Evolutionary conservation across 2,113 vertebrate species (phyloP).

Genomic region (Kobus ellipsiprymnus): DNA sequence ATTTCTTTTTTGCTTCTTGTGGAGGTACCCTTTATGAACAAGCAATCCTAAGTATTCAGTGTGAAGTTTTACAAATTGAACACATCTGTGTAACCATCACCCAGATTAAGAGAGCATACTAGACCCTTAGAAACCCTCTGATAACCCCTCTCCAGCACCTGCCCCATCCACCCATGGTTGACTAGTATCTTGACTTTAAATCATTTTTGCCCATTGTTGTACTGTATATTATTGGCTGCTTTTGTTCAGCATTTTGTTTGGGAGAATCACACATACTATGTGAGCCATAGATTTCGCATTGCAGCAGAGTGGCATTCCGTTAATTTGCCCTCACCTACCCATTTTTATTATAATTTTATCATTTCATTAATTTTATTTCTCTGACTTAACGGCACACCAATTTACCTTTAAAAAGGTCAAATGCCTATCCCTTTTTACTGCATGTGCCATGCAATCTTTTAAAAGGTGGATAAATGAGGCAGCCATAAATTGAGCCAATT

Average conservation of each 20-base stretch:
- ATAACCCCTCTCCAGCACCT: neutral
- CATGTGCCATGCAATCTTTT: constrained; percentile 68
- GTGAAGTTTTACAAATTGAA: neutral
- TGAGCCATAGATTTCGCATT: neutral
- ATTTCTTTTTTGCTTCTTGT: neutral
- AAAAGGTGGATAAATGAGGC: constrained; percentile 73
- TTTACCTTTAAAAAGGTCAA: constrained; percentile 72
- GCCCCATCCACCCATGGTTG: neutral
- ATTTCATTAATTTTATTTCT: constrained; percentile 68
- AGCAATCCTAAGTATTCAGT: neutral
- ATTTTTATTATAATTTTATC: constrained; percentile 52
- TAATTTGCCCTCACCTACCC: constrained; percentile 5
- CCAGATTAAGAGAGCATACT: neutral
- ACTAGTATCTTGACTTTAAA: neutral
- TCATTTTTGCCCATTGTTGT: neutral
- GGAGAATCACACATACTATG: neutral
- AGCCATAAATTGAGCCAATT: constrained; percentile 72
- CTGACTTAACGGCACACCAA: constrained; percentile 38
- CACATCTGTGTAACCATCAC: neutral
- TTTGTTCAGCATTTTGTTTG: neutral
- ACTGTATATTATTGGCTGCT: neutral
- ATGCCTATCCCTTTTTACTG: constrained; percentile 63
- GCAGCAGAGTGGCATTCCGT: neutral
- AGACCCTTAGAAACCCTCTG: neutral
- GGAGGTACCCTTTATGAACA: neutral